These are phyloP conservation scores for Gymnoscelis rufifasciata DNA, from an alignment of 2,888 invertebrate genomes.

Conservation along the genomic window DNA sequence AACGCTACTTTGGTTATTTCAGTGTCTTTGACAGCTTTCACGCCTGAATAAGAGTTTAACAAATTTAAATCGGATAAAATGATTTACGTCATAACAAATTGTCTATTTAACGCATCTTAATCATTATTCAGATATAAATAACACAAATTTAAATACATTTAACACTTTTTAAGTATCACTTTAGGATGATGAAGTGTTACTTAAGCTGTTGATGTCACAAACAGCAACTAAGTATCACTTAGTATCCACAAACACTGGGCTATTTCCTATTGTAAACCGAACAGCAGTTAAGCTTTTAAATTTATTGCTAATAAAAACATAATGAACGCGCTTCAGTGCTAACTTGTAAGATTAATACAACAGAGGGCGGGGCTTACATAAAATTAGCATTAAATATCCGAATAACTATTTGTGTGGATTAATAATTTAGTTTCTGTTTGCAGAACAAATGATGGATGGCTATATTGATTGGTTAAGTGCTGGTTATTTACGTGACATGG, in stretches of 20 bases:
- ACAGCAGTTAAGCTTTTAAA: conserved; percentile 51
- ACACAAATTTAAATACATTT: background rate
- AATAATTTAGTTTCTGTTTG: conserved; percentile 57
- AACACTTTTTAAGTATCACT: too few relatives aligned
- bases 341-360: conserved; percentile 49
- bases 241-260: background rate
- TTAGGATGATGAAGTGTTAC: too few relatives aligned
- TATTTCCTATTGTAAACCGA: conserved; percentile 35
- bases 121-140: background rate
- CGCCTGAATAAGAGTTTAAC: too few relatives aligned
- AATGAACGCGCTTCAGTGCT: conserved; percentile 49
- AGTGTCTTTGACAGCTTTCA: too few relatives aligned
- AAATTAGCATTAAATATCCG: conserved; percentile 70
- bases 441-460: conserved; percentile 46
- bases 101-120: too few relatives aligned
- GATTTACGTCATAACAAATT: too few relatives aligned
- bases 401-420: conserved; percentile 54
- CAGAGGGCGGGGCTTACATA: conserved; percentile 59
- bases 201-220: background rate
- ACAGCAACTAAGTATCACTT: background rate
- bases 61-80: too few relatives aligned
- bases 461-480: conserved; percentile 36
- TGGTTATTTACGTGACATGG: conserved; percentile 27
- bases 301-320: conserved; percentile 64
- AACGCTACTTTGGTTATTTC: too few relatives aligned